Percentiles rank a stretch among this genome's conserved stretches.
Evolutionary conservation across 35 echinoderm and acorn worm species (phyloP).

Genomic region (Apostichopus japonicus): DNA sequence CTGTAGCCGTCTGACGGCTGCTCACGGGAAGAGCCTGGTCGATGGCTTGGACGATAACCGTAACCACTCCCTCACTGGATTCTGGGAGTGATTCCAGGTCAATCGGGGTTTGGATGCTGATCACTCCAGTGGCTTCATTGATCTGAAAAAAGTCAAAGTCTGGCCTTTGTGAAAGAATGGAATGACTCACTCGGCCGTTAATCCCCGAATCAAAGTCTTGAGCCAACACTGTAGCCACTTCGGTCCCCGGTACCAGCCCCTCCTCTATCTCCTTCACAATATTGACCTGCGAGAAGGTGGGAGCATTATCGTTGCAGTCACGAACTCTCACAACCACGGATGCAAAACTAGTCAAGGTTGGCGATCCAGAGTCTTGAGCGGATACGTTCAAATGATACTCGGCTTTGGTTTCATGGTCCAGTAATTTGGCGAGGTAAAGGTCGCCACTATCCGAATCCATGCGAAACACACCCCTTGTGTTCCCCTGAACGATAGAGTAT

Average conservation of each 20-base stretch:
- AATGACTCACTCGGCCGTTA: slow-evolving; percentile 79
- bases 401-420: slow-evolving; percentile 89
- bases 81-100: slow-evolving; percentile 70
- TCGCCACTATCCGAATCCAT: slow-evolving; percentile 74
- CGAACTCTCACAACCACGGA: slow-evolving; percentile 67
- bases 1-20: slow-evolving; percentile 75
- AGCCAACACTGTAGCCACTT: slow-evolving; percentile 72
- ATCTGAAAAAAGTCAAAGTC: slow-evolving; percentile 77
- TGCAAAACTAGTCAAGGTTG: slow-evolving; percentile 51
- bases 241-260: slow-evolving; percentile 51
- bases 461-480: slow-evolving; percentile 68
- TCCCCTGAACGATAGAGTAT: slow-evolving; percentile 79
- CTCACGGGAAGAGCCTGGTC: slow-evolving; percentile 83
- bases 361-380: slow-evolving; percentile 74
- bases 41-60: slow-evolving; percentile 77
- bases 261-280: slow-evolving; percentile 77
- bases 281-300: slow-evolving; percentile 72
- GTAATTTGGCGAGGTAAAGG: slow-evolving; percentile 71
- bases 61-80: slow-evolving; percentile 64
- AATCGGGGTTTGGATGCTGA: slow-evolving; percentile 70
- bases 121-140: slow-evolving; percentile 53
- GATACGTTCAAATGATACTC: slow-evolving; percentile 83
- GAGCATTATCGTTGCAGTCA: slow-evolving; percentile 94
- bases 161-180: slow-evolving; percentile 80
- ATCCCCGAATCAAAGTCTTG: slow-evolving; percentile 93